Base-by-base conservation (phyloP, 2,113 vertebrate genomes). In the Nymphicus hollandicus region DNA sequence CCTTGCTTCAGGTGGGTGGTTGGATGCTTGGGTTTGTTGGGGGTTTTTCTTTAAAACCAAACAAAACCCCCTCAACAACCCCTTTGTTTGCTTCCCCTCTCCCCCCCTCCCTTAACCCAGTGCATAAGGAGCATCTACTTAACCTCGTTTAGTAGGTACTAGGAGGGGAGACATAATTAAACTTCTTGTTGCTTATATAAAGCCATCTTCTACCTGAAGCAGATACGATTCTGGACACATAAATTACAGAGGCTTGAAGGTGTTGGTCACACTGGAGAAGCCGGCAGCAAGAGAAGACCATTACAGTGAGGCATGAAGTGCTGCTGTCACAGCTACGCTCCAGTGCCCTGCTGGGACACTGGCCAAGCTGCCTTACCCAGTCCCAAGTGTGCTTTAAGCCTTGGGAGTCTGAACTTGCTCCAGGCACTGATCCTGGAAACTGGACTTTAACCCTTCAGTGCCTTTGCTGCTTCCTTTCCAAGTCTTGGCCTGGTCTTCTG, bases 321-420 rank as follows among this genome's bases (percentile, higher is more conserved):
- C 53, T 79, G 55, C 79, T 86, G 72, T 78, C 91, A 61, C 86
- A 37, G 86, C 58, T 61, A 77, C 0, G 31, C 5, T 84, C 95
- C 22, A 44, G 77, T 95, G 91, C 95, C 93, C 96, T 44, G 46
- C 39, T 78, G 91, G 87, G 93, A 52, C 73, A n/a, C 37, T 28
- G 31, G 23, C 86, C 93, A 93, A 31, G 0, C 28, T 0, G 56
- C 58, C 20, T 7, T 47, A 23, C 41, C 46, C 5, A 2, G 37
- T 15, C 23, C 68, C 65, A 74, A 63, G 69, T 13, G 4, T 8
- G 23, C 82, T 76, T 16, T 28, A 6, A 60, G 68, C 68, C 72
- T 41, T 29, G 49, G 76, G 31, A 88, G 39, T 7, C 56, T 35
- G 61, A 71, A 47, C 82, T 44, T 44, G 27, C 39, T 47, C 71